Evolutionary conservation across 1,140 invertebrate genomes (phyloP).

Genomic region (Uloborus diversus): DNA sequence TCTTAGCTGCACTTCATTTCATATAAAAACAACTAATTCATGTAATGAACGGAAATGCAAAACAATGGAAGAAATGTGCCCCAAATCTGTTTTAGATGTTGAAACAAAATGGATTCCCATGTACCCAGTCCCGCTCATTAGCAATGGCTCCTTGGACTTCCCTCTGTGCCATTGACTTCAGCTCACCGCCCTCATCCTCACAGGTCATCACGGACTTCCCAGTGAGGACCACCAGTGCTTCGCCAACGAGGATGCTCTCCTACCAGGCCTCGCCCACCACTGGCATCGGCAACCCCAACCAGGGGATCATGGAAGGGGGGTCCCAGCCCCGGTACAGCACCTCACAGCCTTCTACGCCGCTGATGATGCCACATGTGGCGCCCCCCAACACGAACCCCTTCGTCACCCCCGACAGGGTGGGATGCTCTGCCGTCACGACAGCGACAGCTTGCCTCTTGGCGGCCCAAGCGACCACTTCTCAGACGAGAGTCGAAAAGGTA

Average conservation of each 20-base stretch:
- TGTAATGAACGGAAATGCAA: too few species aligned
- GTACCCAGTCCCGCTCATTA: slow-evolving; percentile 31
- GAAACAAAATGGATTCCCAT: slow-evolving; percentile 45
- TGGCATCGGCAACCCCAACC: slow-evolving; percentile 3
- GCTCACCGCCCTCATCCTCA: slow-evolving; percentile 14
- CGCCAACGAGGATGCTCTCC: slow-evolving; percentile 52
- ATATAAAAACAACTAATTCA: too few species aligned
- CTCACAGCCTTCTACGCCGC: slow-evolving; percentile 46
- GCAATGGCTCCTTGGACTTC: slow-evolving; percentile 50
- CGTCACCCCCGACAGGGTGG: slow-evolving; percentile 29
- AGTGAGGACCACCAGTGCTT: slow-evolving; percentile 38
- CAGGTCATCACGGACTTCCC: slow-evolving; percentile 44
- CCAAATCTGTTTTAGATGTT: too few species aligned
- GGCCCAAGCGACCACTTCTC: slow-evolving; percentile 3
- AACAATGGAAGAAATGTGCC: too few species aligned
- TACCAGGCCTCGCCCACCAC: slow-evolving; percentile 39
- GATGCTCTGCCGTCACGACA: slow-evolving; percentile 22
- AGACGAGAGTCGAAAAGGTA: slow-evolving; percentile 44
- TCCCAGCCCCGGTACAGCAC: slow-evolving; percentile 28
- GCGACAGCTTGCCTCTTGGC: neutral
- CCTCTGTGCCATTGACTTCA: slow-evolving; percentile 47
- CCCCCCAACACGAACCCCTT: slow-evolving; percentile 50
- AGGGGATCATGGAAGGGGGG: neutral
- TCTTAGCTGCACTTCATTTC: too few species aligned
- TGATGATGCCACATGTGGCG: slow-evolving; percentile 50